Percentiles rank a stretch among this genome's conserved stretches.
These are phyloP conservation scores for Isaurus tuberculatus DNA, from an alignment of 92 coral and sea anemone genomes.

Conservation along the genomic window DNA sequence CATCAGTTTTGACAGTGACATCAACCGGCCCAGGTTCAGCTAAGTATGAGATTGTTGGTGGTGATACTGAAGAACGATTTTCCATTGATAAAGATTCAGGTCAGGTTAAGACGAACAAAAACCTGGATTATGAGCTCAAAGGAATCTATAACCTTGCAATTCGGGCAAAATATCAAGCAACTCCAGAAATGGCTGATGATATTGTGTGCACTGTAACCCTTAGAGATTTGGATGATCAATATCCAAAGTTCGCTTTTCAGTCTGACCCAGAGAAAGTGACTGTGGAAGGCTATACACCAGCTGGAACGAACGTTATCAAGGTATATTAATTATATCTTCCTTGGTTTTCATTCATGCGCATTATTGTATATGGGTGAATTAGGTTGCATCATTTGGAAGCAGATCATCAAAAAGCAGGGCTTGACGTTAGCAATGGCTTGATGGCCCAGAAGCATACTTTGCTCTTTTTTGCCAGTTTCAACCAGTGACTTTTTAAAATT, in stretches of 20 bases:
- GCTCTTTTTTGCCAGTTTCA: no score
- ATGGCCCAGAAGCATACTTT: no score
- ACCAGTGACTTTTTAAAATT: no score
- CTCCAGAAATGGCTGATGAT: constrained; percentile 62
- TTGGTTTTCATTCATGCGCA: no score
- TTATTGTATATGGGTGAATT: no score
- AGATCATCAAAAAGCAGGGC: no score
- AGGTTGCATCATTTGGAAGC: no score
- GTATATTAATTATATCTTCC: constrained; percentile 36
- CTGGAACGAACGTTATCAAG: constrained; percentile 62
- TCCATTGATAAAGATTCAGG: constrained; percentile 52
- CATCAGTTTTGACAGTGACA: constrained; percentile 55
- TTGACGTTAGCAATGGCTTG: no score
- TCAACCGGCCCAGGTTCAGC: constrained; percentile 62
- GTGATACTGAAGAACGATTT: constrained; percentile 62
- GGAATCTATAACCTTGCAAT: constrained; percentile 67
- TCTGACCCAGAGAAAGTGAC: constrained; percentile 60
- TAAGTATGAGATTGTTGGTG: constrained; percentile 77
- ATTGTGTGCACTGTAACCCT: constrained; percentile 69
- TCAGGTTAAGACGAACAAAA: constrained; percentile 22
- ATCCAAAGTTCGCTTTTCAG: constrained; percentile 75
- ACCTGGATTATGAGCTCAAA: constrained; percentile 73
- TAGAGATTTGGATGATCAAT: constrained; percentile 74
- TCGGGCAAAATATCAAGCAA: constrained; percentile 68
- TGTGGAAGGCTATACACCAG: constrained; percentile 69